Percentiles rank a stretch among this genome's conserved stretches.
phyloP scores from a whole-genome alignment of 2,888 invertebrate genomes.

The Tanytarsus gracilentus region DNA sequence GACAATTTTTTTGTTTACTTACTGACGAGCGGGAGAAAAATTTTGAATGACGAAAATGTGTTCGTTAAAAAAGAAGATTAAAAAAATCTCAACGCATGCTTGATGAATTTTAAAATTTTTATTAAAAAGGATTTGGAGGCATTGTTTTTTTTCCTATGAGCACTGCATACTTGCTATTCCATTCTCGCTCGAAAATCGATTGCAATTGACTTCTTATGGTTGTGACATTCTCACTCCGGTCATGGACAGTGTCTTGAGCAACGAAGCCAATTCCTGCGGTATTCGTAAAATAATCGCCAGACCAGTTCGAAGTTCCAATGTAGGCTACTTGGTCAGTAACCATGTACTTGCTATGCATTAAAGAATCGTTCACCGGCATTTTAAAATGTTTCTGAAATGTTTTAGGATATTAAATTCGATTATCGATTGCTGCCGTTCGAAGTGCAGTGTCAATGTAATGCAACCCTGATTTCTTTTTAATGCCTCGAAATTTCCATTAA shows the following conservation, averaged over 20 bases:
- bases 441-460: slow-evolving; percentile 85
- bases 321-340: slow-evolving; percentile 89
- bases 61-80: too few species aligned
- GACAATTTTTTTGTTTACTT: too few species aligned
- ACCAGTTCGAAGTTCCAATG: slow-evolving; percentile 97
- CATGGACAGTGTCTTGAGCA: slow-evolving; percentile 44
- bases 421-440: slow-evolving; percentile 72
- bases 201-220: slow-evolving; percentile 65
- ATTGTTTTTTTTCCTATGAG: too few species aligned
- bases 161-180: slow-evolving; percentile 76
- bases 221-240: slow-evolving; percentile 43
- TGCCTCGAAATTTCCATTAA: slow-evolving; percentile 74
- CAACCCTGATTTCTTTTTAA: too few species aligned
- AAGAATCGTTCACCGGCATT: too few species aligned
- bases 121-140: too few species aligned
- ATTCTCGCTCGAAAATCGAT: slow-evolving; percentile 78
- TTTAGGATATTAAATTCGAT: neutral
- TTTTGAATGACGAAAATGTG: too few species aligned
- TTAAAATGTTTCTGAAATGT: slow-evolving; percentile 44
- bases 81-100: too few species aligned
- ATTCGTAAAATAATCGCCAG: slow-evolving; percentile 86
- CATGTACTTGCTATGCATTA: slow-evolving; percentile 98
- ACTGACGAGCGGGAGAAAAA: neutral
- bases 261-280: slow-evolving; percentile 84
- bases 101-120: too few species aligned